These are phyloP conservation scores for Corythornis madagascariensis DNA, from an alignment of 2,113 vertebrate species.

Conservation along the genomic window DNA sequence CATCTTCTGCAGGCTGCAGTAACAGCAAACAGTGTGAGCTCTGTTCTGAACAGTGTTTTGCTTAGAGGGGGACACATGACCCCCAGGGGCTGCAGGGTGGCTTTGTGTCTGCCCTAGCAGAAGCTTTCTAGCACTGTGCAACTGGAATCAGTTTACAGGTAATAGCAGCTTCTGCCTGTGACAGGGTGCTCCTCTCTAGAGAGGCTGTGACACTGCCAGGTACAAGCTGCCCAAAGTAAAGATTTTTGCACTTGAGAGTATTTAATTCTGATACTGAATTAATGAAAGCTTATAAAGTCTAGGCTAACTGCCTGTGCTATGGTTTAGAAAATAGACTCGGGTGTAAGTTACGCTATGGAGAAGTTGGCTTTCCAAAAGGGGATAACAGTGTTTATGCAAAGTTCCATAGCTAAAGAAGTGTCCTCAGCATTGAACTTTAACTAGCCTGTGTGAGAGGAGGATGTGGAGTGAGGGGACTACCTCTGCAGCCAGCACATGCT, in stretches of 20 bases:
- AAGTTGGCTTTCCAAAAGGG: neutral
- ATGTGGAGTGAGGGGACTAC: neutral
- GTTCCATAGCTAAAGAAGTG: neutral
- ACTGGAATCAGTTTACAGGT: neutral
- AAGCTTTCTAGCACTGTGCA: neutral
- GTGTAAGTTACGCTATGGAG: neutral
- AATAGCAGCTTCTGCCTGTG: neutral
- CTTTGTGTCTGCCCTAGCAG: neutral
- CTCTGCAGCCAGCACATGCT: slow-evolving; percentile 15
- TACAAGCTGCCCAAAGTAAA: neutral
- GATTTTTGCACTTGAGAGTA: neutral
- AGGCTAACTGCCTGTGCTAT: neutral
- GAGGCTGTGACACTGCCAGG: neutral
- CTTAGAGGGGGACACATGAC: neutral
- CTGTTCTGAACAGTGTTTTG: neutral
- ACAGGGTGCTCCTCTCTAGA: neutral
- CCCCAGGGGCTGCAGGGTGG: neutral
- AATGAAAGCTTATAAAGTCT: neutral
- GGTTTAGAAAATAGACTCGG: neutral
- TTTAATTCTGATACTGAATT: neutral
- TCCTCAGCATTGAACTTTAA: neutral
- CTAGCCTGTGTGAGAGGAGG: neutral
- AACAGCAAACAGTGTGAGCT: neutral
- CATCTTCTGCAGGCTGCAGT: neutral
- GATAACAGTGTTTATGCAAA: neutral